Evolutionary conservation across 2,888 invertebrate species (phyloP), one percentile per base, ranked within the genome.

Genomic region (Neoscelio sp.): DNA sequence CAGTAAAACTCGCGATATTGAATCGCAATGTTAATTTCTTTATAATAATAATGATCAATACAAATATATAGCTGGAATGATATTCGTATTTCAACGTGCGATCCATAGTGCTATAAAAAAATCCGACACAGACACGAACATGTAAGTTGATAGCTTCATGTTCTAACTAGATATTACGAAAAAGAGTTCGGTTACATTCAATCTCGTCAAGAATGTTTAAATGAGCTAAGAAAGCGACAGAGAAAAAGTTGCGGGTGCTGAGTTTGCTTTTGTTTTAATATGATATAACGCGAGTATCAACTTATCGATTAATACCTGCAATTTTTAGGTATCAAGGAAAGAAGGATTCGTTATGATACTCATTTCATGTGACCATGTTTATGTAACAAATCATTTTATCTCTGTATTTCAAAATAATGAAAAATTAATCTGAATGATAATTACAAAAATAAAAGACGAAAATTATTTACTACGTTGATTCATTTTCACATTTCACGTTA

Each of bases 141-240:
- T 74, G 83, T 81, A 82, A 84, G 78, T 33, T 50, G 85, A 83
- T 83, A 83, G 81, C 80, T 82, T 82, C 82, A 80, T 81, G 75
- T 80, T 82, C 81, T 81, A 83, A 85, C 79, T 60, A 46, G 65
- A 54, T 62, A 42, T 42, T 71, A 78, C 68, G 73, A 48, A 78
- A 82, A 80, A 83, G 80, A 50, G 78, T 82, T 79, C 73, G 76
- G 80, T 82, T 83, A 81, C 82, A 78, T 23, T 73, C 64, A 70
- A 18, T 33, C 40, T 60, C 48, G 46, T 28, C 8, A 71, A 52
- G 60, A 56, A 71, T 60, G 50, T 33, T 71, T 38, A 10, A 58
- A 50, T 15, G 28, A 48, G 52, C 28, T 60, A 52, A 60, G 60
- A 60, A 50, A 60, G 52, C 26, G 28, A 28, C 18, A 28, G 26